Evolutionary conservation across 2,888 invertebrate genomes (phyloP).

Genomic region (Pemphredon lugubris): DNA sequence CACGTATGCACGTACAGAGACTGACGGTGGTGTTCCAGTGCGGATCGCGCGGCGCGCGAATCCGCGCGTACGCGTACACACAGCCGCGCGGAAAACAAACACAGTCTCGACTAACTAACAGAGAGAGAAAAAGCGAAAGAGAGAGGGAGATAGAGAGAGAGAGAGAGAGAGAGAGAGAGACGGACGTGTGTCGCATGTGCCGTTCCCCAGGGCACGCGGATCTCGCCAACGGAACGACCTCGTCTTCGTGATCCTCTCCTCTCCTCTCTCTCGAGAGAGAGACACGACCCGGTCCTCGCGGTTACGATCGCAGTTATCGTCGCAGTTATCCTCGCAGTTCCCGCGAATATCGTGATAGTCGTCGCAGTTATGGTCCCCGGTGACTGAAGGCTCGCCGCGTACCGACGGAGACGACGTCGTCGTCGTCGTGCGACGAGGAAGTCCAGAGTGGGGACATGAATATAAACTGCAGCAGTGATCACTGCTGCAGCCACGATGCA

Average conservation of each 20-base stretch:
- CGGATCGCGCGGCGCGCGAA: conserved; percentile 43
- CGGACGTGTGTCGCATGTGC: neutral
- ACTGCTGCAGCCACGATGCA: conserved; percentile 47
- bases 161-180: conserved; percentile 18
- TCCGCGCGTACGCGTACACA: too few relatives aligned
- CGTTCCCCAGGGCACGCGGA: too few relatives aligned
- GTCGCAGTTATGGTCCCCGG: conserved; percentile 29
- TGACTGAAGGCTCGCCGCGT: conserved; percentile 6
- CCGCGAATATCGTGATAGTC: conserved; percentile 37
- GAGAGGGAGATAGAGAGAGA: too few relatives aligned
- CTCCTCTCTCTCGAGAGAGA: too few relatives aligned
- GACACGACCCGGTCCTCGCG: neutral
- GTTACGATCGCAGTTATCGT: conserved; percentile 6
- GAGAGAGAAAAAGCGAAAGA: conserved; percentile 32
- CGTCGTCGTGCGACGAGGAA: conserved; percentile 35
- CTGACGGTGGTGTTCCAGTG: conserved; percentile 47
- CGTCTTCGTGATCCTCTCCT: too few relatives aligned
- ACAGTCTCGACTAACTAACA: neutral
- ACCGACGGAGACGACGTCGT: conserved; percentile 12
- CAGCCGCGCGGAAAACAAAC: too few relatives aligned
- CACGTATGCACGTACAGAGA: conserved; percentile 66
- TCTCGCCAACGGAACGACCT: too few relatives aligned
- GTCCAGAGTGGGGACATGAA: conserved; percentile 36
- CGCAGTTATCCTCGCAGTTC: conserved; percentile 31
- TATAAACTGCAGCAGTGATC: conserved; percentile 54